Base-by-base conservation (phyloP, 2,888 invertebrate genomes). In the Linnaemya vulpina region DNA sequence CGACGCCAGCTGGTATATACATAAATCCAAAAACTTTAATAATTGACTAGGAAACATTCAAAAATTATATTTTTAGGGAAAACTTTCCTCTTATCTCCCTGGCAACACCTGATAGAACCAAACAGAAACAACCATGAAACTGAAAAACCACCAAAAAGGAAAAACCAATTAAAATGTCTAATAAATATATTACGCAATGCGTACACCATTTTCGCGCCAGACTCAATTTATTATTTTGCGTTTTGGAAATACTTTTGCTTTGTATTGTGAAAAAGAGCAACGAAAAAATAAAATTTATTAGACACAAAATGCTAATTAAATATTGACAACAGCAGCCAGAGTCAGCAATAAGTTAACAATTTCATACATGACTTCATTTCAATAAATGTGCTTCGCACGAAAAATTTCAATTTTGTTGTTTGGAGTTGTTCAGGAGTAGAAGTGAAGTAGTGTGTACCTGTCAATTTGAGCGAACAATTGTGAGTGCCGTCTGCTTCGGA, bases 281-380 rank as follows among this genome's bases (percentile, higher is more conserved):
- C 49, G 30, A 58, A 25, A 58, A 43, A 71, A 58, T 13, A 43
- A 22, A 58, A 43, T 58, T 71, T 71, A 71, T 58, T 71, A 58
- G 55, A 55, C 25, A 35, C 35, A 53, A 62, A 78, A 62, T 70
- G 62, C 51, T 78, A 62, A 78, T 70, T 62, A 70, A 70, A 62
- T 78, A 62, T 68, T 62, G 70, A 53, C 58, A 62, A 70, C 25
- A 51, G 20, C 53, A 51, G 38, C 35, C 17, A 17, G 11, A 1
- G 17, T 15, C 38, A 68, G 46, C 46, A 73, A 20, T 46, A 46
- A 73, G 8, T 46, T 60, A 2, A 40, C 38, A 46, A 68, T 62
- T 62, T 60, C 25, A 53, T 30, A 30, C 62, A 51, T 43, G 77
- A 75, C 17, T 58, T 22, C 38, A 35, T 15, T 46, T 46, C 46